Evolutionary conservation across 2,888 invertebrate genomes (phyloP).

Genomic region (Trypoxylon attenuatum): DNA sequence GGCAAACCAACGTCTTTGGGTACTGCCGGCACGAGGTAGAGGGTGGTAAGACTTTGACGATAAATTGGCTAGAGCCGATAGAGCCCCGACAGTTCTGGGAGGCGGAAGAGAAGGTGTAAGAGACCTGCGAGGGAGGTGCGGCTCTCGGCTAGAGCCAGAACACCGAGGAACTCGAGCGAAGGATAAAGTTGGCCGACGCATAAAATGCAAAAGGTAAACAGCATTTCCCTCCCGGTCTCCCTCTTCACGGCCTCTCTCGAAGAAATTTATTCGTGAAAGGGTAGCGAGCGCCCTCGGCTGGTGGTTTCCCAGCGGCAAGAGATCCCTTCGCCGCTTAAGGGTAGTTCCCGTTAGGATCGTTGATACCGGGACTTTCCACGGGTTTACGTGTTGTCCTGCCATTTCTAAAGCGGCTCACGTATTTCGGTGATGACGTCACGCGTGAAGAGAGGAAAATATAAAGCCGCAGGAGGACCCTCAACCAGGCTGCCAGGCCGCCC

Average conservation of each 20-base stretch:
- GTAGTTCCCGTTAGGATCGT: slow-evolving; percentile 43
- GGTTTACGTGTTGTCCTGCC: slow-evolving; percentile 49
- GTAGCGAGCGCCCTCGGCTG: not conserved
- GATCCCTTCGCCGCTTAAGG: slow-evolving; percentile 42
- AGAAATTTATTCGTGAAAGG: slow-evolving; percentile 31
- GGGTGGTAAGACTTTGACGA: too few species aligned
- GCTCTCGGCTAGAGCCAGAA: too few species aligned
- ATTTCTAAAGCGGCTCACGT: slow-evolving; percentile 69
- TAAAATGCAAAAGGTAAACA: slow-evolving; percentile 2
- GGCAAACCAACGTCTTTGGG: too few species aligned
- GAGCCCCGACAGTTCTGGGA: too few species aligned
- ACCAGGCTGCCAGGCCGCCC: not conserved
- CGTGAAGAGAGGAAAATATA: slow-evolving; percentile 72
- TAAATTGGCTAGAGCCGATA: too few species aligned
- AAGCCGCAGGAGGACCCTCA: slow-evolving; percentile 62
- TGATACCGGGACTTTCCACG: slow-evolving; percentile 37
- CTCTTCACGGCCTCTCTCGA: too few species aligned
- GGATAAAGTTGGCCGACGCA: too few species aligned
- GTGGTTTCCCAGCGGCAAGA: slow-evolving; percentile 24
- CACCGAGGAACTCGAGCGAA: too few species aligned
- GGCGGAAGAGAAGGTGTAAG: too few species aligned
- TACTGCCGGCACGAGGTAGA: too few species aligned
- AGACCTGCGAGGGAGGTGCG: too few species aligned
- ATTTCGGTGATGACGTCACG: slow-evolving; percentile 74
- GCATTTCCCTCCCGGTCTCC: not conserved